phyloP scores from a whole-genome alignment of 1,140 invertebrate species.

The Frieseomelitta varia region DNA sequence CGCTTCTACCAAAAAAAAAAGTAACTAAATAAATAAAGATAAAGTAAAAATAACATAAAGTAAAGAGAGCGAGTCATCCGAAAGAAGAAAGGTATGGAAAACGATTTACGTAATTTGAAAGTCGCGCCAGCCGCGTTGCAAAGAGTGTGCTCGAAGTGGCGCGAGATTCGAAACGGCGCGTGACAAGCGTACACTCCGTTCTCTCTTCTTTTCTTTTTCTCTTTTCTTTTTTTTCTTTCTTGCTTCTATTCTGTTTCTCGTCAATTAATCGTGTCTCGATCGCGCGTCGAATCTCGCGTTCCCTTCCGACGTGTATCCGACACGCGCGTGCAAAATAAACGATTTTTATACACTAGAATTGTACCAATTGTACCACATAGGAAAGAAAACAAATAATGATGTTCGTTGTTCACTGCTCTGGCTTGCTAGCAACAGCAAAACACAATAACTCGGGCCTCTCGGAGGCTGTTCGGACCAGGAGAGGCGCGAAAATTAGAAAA shows the following conservation, averaged over 20 bases:
- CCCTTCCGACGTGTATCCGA: slow-evolving; percentile 19
- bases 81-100: slow-evolving; percentile 13
- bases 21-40: not conserved
- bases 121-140: slow-evolving; percentile 21
- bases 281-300: slow-evolving; percentile 35
- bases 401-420: slow-evolving; percentile 78
- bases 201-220: not conserved
- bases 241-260: slow-evolving; percentile 16
- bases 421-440: slow-evolving; percentile 73
- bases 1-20: slow-evolving; percentile 70
- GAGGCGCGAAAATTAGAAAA: slow-evolving; percentile 19
- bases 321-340: slow-evolving; percentile 36
- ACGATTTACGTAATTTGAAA: slow-evolving; percentile 53
- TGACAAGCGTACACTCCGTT: not conserved
- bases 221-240: not conserved
- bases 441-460: slow-evolving; percentile 69
- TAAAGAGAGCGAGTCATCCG: slow-evolving; percentile 52
- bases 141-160: slow-evolving; percentile 30
- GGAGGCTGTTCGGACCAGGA: slow-evolving; percentile 63
- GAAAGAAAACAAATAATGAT: slow-evolving; percentile 61
- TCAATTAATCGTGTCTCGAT: slow-evolving; percentile 17
- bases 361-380: slow-evolving; percentile 69
- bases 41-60: slow-evolving; percentile 36
- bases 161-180: slow-evolving; percentile 15
- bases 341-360: slow-evolving; percentile 72